Evolutionary conservation across 2,113 vertebrate genomes (phyloP), one percentile per base, ranked within the genome.

Genomic region (Aptenodytes forsteri): DNA sequence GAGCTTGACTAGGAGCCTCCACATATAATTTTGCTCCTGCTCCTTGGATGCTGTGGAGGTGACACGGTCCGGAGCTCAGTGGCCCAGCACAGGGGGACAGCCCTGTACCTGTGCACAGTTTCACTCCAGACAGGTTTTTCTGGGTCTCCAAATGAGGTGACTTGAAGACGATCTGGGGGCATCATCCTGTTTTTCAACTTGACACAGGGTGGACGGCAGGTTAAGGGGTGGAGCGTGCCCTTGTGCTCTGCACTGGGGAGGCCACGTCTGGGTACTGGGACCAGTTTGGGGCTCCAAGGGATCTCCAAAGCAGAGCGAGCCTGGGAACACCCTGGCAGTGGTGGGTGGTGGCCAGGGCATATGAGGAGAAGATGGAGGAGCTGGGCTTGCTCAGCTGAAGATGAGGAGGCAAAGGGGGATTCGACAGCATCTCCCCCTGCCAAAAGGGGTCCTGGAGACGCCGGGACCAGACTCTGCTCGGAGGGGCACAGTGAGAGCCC

Each of bases 401-500:
- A 40, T 9, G 7, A 76, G 42, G 30, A 65, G 26, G 23, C 11
- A 6, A 66, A 56, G 38, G 16, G 42, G 46, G 49, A 30, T 30
- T 25, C 36, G 36, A 7, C 16, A 6, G 42, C 61, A 58, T 32
- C 52, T 50, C 5, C 13, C 15, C 27, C 27, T 69, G 61, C 22
- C 34, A 46, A 67, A 52, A 52, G 22, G 17, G 29, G 46, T 69
- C 36, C 55, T 0, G 0, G 32, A 67, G 70, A 10, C 0, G 1
- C 47, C 2, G 0, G 34, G 55, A 20, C 38, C 1, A 1, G 40
- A 34, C 40, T 46, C 46, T 55, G 34, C 52, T 34, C 1, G 0
- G 46, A 90, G 47, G 16, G 42, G 42, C 77, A 40, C n/a, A 44
- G 26, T 0, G 0, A 89, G 36, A 50, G 50, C 36, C 59, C 26